Percentiles rank a stretch among this genome's conserved stretches.
phyloP scores from a whole-genome alignment of 2,888 invertebrate genomes.

The Ischnus inquisitorius region DNA sequence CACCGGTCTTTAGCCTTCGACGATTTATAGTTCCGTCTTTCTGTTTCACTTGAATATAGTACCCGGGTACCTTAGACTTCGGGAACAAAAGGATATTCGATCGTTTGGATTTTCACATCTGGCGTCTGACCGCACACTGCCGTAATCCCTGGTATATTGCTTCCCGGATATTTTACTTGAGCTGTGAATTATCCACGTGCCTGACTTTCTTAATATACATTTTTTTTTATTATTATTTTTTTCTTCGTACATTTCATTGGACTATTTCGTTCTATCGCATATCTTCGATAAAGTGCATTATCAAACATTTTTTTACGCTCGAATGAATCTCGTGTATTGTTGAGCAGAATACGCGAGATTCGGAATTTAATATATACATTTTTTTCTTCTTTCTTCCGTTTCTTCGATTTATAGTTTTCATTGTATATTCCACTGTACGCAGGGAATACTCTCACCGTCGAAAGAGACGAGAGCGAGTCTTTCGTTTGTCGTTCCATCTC shows the following conservation, averaged over 20 bases:
- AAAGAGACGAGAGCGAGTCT: not conserved
- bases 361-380: not conserved
- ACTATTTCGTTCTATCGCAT: not conserved
- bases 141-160: not conserved
- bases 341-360: too few relatives aligned
- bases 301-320: too few relatives aligned
- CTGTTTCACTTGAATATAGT: slow-evolving; percentile 14
- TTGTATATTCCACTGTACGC: not conserved
- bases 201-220: not conserved
- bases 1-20: not conserved
- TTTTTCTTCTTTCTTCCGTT: not conserved
- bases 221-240: not conserved
- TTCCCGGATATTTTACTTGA: not conserved
- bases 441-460: not conserved
- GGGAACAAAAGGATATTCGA: slow-evolving; percentile 7
- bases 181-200: not conserved
- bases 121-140: not conserved
- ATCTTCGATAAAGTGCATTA: too few relatives aligned
- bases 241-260: not conserved
- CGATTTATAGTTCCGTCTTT: not conserved
- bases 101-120: not conserved
- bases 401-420: not conserved
- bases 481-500: not conserved
- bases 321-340: too few relatives aligned
- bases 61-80: not conserved